A percentile compares a stretch with the other conserved stretches of the same genome.
Conservation (phyloP, 1,140 invertebrate species). For the Dolichoris vasculosae region DNA sequence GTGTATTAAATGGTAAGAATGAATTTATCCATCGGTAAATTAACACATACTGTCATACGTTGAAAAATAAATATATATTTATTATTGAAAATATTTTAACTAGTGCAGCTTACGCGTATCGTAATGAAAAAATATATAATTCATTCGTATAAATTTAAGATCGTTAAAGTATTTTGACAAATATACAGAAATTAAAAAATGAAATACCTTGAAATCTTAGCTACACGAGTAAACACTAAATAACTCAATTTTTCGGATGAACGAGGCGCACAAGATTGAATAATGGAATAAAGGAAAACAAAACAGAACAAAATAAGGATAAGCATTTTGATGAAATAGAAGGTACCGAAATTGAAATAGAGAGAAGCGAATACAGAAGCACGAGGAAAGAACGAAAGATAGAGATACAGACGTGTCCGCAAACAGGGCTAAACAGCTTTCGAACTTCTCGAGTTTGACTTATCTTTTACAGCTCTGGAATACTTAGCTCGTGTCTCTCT, state of each 20-base stretch:
- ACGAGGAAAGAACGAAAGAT: not conserved
- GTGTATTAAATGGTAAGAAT: not conserved
- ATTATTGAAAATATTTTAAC: not conserved
- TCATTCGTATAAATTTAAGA: not conserved
- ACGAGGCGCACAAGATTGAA: not conserved
- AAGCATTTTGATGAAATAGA: conserved; percentile 16
- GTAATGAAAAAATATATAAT: too few species aligned
- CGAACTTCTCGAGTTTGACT: conserved; percentile 31
- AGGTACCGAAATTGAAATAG: conserved; percentile 18
- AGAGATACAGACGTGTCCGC: not conserved
- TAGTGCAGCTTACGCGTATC: not conserved
- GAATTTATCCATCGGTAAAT: not conserved
- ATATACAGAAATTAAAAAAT: too few species aligned
- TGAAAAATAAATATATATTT: not conserved
- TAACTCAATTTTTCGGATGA: not conserved
- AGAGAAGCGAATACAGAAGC: not conserved
- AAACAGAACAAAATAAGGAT: conserved; percentile 39
- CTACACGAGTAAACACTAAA: not conserved
- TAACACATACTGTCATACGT: not conserved
- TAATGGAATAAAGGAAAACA: conserved; percentile 51
- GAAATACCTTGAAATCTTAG: too few species aligned
- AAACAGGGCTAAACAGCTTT: conserved; percentile 43
- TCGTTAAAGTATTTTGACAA: too few species aligned
- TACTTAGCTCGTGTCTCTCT: conserved; percentile 23
- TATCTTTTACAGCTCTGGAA: conserved; percentile 36